Conservation (phyloP, 1,140 invertebrate genomes). For the Lepidotrigona ventralis region DNA sequence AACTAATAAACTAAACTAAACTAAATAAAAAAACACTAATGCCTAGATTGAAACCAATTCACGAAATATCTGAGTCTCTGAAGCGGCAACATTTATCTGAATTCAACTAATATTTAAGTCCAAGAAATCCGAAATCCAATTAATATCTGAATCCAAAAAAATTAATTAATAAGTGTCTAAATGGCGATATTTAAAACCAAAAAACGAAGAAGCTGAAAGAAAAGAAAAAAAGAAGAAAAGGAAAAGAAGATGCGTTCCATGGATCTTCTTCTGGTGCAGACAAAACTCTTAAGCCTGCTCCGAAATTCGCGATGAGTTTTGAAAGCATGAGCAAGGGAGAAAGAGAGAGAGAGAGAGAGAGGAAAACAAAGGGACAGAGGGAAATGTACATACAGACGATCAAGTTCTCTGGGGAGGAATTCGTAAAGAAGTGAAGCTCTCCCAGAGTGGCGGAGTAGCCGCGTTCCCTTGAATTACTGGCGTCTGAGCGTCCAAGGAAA, state of each 20-base stretch:
- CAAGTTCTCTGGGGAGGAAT: slow-evolving; percentile 52
- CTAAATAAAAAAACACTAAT: too few species aligned
- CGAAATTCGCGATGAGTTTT: slow-evolving; percentile 1
- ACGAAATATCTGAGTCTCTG: too few species aligned
- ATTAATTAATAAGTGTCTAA: background rate
- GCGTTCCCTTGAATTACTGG: slow-evolving; percentile 55
- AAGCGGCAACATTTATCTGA: too few species aligned
- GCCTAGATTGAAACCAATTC: too few species aligned
- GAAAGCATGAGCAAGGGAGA: too few species aligned
- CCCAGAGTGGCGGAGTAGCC: slow-evolving; percentile 10
- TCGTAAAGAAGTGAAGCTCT: slow-evolving; percentile 47
- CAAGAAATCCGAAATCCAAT: too few species aligned
- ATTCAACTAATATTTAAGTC: too few species aligned
- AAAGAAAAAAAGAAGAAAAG: too few species aligned
- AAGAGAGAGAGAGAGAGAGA: background rate
- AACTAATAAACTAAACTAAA: too few species aligned
- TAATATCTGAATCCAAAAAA: too few species aligned
- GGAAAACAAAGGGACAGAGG: slow-evolving; percentile 29
- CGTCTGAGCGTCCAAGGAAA: slow-evolving; percentile 32
- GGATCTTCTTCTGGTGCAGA: background rate
- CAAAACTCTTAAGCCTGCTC: background rate
- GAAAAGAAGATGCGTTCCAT: background rate
- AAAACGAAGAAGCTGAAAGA: background rate
- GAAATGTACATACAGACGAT: slow-evolving; percentile 4
- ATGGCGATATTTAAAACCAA: background rate